Evolutionary conservation across 1,140 invertebrate species (phyloP).

Genomic region (Danaus melanippus): DNA sequence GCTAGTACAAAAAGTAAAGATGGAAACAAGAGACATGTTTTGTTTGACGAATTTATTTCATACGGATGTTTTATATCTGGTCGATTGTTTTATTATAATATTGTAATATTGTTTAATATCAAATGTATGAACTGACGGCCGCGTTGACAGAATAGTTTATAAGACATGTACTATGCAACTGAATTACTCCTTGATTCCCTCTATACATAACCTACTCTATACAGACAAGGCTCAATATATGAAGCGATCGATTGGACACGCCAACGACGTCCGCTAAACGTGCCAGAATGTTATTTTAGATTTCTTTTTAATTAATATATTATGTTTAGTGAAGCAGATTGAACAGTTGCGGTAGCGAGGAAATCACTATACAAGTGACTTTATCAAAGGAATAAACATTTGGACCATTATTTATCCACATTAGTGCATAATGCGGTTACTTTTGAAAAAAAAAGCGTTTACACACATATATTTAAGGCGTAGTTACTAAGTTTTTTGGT

Average conservation of each 20-base stretch:
- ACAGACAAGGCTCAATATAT: too few species aligned
- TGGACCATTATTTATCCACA: slow-evolving; percentile 59
- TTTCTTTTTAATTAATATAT: slow-evolving; percentile 48
- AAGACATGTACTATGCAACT: too few species aligned
- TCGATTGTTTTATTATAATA: too few species aligned
- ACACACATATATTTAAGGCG: slow-evolving; percentile 51
- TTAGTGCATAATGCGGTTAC: slow-evolving; percentile 67
- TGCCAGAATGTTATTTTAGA: slow-evolving; percentile 68
- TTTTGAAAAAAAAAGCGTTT: slow-evolving; percentile 45
- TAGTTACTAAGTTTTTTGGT: slow-evolving; percentile 59
- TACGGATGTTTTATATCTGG: too few species aligned
- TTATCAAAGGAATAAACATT: slow-evolving; percentile 23
- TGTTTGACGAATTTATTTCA: slow-evolving; percentile 42
- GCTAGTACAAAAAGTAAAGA: slow-evolving; percentile 50
- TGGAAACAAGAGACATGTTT: not conserved
- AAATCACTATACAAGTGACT: slow-evolving; percentile 13
- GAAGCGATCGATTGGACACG: slow-evolving; percentile 4
- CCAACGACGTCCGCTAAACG: slow-evolving; percentile 48
- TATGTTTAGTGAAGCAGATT: too few species aligned
- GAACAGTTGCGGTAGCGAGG: too few species aligned
- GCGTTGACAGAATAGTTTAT: too few species aligned
- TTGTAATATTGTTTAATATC: too few species aligned
- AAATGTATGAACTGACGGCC: too few species aligned
- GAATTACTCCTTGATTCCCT: too few species aligned
- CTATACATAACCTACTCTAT: too few species aligned